Evolutionary conservation across 2,113 vertebrate species (phyloP), one percentile per base, ranked within the genome.

Genomic region (Triplophysa rosa): DNA sequence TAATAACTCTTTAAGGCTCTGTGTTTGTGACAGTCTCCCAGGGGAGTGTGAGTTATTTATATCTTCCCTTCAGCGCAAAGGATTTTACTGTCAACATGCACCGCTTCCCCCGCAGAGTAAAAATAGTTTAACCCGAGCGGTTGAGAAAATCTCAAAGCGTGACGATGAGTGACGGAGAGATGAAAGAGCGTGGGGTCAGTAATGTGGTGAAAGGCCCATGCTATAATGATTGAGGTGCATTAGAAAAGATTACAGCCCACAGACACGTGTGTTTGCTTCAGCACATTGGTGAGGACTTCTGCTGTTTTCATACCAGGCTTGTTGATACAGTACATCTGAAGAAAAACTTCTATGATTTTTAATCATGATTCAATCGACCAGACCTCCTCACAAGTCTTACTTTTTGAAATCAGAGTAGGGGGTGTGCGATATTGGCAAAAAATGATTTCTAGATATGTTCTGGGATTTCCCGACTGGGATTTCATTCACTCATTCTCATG

Each of bases 21-120:
- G 26, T 58, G 68, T 72, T 80, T 56, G 65, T 26, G 63, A 54
- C 68, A 23, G 24, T 17, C 49, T 66, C 78, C 62, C 19, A 4
- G 33, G 78, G 45, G 78, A 80, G 68, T 17, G 9, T 17, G 9
- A 63, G 61, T 17, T 73, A 73, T 80, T 80, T 71, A 56, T 73
- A 72, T 52, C 52, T 67, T 45, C n/a, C 45, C 26, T 63, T 79
- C 56, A 79, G 64, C 14, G 77, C 59, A 64, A 33, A 71, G 29
- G 68, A 69, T 33, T 37, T 73, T 23, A 58, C 69, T 29, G 68
- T 64, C 69, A 70, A 64, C 69, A 64, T 29, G 78, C 66, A 66
- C 78, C 24, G 47, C 56, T 72, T 72, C 69, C 78, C n/a, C 29
- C 78, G 65, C 11, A 26, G 40, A 66, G 68, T 66, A 65, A 66